Conservation (phyloP, 2,113 vertebrate genomes). For the Laticauda laticaudata region DNA sequence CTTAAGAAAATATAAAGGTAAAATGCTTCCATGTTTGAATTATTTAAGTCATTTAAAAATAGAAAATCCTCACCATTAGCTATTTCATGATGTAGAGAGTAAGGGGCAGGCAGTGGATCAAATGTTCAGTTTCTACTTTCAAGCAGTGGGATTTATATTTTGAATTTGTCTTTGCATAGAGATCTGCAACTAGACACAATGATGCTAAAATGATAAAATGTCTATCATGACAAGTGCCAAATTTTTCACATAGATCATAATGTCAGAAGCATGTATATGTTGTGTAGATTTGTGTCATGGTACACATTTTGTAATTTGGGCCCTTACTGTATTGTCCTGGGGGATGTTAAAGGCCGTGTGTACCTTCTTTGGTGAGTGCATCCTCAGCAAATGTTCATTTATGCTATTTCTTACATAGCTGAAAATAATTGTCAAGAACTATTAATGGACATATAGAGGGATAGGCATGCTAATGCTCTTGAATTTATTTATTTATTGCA, state of each 20-base stretch:
- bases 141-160: background rate
- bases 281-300: background rate
- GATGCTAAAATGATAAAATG: background rate
- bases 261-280: background rate
- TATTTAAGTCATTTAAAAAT: background rate
- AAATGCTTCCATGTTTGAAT: background rate
- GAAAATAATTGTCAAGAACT: background rate
- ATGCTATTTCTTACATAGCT: background rate
- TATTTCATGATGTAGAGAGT: background rate
- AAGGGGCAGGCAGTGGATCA: background rate
- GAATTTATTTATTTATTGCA: background rate
- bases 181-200: background rate
- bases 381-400: background rate
- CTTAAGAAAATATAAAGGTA: slow-evolving; percentile 7
- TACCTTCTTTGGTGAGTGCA: background rate
- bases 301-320: background rate
- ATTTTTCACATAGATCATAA: background rate
- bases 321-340: background rate
- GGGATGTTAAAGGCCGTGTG: background rate
- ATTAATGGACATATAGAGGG: background rate
- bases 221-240: background rate
- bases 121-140: background rate
- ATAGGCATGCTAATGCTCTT: background rate
- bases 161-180: background rate
- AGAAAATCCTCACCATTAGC: background rate